Percentiles rank a stretch among this genome's conserved stretches.
Conservation (phyloP, 2,888 invertebrate species). For the Timema podura region DNA sequence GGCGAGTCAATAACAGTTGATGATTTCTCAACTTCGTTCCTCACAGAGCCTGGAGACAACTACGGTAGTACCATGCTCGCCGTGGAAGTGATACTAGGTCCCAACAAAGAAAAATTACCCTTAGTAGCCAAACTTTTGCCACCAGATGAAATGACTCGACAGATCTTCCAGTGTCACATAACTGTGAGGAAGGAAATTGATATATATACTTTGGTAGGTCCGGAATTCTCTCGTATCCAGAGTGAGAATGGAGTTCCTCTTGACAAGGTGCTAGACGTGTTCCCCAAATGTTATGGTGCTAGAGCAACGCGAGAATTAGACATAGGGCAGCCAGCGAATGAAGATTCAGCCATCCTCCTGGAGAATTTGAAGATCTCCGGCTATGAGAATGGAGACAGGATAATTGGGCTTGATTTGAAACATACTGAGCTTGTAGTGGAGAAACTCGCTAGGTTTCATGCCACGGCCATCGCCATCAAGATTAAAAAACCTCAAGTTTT, state of each 20-base stretch:
- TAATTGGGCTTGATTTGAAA: conserved; percentile 49
- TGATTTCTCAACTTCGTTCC: background rate
- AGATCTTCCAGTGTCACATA: background rate
- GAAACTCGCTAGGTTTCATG: conserved; percentile 55
- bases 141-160: background rate
- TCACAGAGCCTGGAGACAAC: background rate
- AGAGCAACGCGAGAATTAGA: conserved; percentile 42
- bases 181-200: conserved; percentile 49
- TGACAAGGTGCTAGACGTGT: conserved; percentile 45
- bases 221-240: conserved; percentile 49
- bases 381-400: conserved; percentile 51
- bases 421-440: conserved; percentile 48
- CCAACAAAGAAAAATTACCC: background rate
- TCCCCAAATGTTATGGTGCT: conserved; percentile 54
- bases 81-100: background rate
- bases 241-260: conserved; percentile 46
- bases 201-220: conserved; percentile 51
- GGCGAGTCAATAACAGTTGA: background rate
- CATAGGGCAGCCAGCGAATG: conserved; percentile 45
- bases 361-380: conserved; percentile 53
- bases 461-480: conserved; percentile 54
- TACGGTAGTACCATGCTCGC: conserved; percentile 8
- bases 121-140: conserved; percentile 2
- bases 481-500: conserved; percentile 46
- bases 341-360: conserved; percentile 50